phyloP scores from a whole-genome alignment of 2,797 vertebrate species.

The Amniataba percoides region DNA sequence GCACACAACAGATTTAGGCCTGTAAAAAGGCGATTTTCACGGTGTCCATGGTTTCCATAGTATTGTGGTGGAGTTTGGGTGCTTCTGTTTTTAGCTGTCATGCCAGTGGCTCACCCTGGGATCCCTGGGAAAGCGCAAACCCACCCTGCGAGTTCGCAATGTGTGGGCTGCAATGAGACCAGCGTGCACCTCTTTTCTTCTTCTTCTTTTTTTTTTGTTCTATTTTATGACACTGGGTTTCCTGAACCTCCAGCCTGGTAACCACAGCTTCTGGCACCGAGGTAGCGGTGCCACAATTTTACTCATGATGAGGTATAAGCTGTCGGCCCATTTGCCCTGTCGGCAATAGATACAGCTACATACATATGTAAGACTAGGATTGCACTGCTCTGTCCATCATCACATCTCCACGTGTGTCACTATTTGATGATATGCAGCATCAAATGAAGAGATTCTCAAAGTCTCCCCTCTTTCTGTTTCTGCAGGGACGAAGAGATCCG shows the following conservation, averaged over 20 bases:
- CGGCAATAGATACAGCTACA: neutral
- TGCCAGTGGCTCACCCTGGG: slow-evolving; percentile 71
- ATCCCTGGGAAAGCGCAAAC: slow-evolving; percentile 77
- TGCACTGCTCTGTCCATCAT: neutral
- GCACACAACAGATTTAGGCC: slow-evolving; percentile 66
- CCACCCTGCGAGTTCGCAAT: slow-evolving; percentile 78
- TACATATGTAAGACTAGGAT: neutral
- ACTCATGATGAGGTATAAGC: slow-evolving; percentile 54
- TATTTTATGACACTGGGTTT: slow-evolving; percentile 75
- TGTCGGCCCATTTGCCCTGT: slow-evolving; percentile 31
- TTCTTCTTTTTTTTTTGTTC: slow-evolving; percentile 52
- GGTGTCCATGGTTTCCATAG: slow-evolving; percentile 82
- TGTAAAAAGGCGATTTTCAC: slow-evolving; percentile 72
- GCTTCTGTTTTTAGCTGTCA: slow-evolving; percentile 80
- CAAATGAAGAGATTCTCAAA: slow-evolving; percentile 9
- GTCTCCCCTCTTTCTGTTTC: slow-evolving; percentile 18
- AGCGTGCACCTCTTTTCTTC: slow-evolving; percentile 52
- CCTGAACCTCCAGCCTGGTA: slow-evolving; percentile 61
- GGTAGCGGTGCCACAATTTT: slow-evolving; percentile 50
- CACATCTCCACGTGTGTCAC: neutral
- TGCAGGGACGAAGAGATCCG: slow-evolving; percentile 95
- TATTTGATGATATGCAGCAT: neutral
- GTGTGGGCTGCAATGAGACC: slow-evolving; percentile 78
- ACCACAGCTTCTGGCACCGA: slow-evolving; percentile 63
- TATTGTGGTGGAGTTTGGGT: slow-evolving; percentile 80